Base-by-base conservation (phyloP, 2,113 vertebrate genomes). In the Oenanthe melanoleuca region DNA sequence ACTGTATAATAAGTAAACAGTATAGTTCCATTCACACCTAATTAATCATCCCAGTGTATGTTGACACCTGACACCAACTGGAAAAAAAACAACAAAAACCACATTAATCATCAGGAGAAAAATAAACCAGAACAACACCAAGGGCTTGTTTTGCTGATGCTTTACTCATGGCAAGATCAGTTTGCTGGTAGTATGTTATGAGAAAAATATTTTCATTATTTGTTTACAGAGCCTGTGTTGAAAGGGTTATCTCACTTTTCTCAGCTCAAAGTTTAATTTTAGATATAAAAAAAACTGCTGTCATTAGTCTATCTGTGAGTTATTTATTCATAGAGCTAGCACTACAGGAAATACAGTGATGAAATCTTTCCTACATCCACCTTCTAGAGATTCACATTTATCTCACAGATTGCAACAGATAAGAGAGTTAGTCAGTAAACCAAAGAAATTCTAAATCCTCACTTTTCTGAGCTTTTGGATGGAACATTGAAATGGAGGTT, bases 401-500 rank as follows among this genome's bases (percentile, higher is more conserved):
- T 73, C 47, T 81, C 93, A 74, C 10, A 80, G 40, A 89, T 87
- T 59, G 80, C 55, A 96, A 92, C 12, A 66, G 57, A 73, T 80
- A 88, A 90, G 65, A 70, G 3, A 40, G 6, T 40, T 73, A 95
- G 53, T 75, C 77, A 74, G 61, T 66, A 94, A 69, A 8, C 14
- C 78, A 85, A 81, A 75, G 21, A 91, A 86, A 52, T 50, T 82
- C 49, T 8, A 83, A 52, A 90, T 88, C 38, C 45, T 65, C 63
- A 82, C 16, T 91, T 31, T 94, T 81, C 59, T 63, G 34, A 92
- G 37, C 17, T 95, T 8, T 93, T 93, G 52, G 61, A 91, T 87
- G 37, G 95, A 88, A 4, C 42, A 80, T 26, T 93, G 66, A 92
- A 96, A 92, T 40, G 63, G 19, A 93, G 38, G 63, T 47, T 89